A percentile compares a stretch with the other conserved stretches of the same genome.
Evolutionary conservation across 2,797 vertebrate genomes (phyloP).

Genomic region (Schizothorax lantsangensis): DNA sequence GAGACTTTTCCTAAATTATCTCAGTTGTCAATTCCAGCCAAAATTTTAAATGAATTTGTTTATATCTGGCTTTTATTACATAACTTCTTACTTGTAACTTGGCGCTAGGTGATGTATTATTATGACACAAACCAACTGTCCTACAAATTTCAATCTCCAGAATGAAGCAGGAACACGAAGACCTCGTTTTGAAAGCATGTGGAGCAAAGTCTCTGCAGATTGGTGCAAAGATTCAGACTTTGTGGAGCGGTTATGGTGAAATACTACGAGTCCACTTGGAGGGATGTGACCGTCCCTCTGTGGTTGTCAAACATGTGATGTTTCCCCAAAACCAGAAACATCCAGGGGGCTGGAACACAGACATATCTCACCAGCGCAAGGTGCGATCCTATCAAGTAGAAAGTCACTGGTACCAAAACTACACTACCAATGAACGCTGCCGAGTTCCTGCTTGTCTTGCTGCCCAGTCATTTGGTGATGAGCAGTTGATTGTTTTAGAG

Average conservation of each 20-base stretch:
- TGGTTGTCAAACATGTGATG: conserved; percentile 79
- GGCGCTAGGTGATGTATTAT: neutral
- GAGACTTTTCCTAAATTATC: neutral
- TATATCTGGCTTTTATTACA: neutral
- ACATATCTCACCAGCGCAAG: conserved; percentile 78
- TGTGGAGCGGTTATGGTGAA: conserved; percentile 83
- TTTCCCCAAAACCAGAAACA: conserved; percentile 70
- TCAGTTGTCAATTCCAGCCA: neutral
- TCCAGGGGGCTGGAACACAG: conserved; percentile 71
- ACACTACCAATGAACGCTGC: conserved; percentile 69
- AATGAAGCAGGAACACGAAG: conserved; percentile 77
- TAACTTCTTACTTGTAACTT: neutral
- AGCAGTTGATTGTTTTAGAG: conserved; percentile 81
- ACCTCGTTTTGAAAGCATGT: conserved; percentile 73
- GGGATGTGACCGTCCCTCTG: conserved; percentile 72
- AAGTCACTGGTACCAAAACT: conserved; percentile 81
- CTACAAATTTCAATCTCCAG: neutral
- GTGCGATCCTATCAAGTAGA: conserved; percentile 82
- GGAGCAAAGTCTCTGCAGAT: conserved; percentile 70
- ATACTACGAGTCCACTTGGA: conserved; percentile 77
- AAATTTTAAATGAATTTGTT: neutral
- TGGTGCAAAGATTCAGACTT: conserved; percentile 73
- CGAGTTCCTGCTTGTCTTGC: conserved; percentile 75
- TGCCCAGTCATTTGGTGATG: conserved; percentile 73
- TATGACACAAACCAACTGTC: neutral